Percentiles rank a stretch among this genome's conserved stretches.
These are phyloP conservation scores for Donacobius atricapilla DNA, from an alignment of 2,113 vertebrate genomes.

Conservation along the genomic window DNA sequence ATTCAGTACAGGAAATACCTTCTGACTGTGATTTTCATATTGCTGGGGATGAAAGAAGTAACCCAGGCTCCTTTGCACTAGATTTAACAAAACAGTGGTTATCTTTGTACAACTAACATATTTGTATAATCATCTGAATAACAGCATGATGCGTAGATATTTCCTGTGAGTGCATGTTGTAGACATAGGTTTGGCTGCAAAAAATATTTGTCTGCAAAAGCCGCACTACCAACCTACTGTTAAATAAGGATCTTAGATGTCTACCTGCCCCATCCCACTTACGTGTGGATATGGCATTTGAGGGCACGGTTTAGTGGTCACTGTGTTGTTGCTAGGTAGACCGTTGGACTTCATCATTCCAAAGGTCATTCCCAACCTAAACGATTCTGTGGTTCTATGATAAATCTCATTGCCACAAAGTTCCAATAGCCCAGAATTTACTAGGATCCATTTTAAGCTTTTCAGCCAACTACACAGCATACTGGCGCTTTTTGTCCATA, in stretches of 20 bases:
- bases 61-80: not conserved
- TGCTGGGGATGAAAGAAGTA: not conserved
- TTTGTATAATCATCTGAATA: not conserved
- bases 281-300: not conserved
- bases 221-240: not conserved
- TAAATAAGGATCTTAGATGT: not conserved
- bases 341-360: not conserved
- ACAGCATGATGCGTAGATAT: not conserved
- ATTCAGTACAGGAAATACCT: slow-evolving; percentile 8
- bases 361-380: not conserved
- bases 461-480: not conserved
- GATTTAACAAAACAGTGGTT: not conserved
- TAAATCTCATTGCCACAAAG: not conserved
- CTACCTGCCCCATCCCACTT: not conserved
- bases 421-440: not conserved
- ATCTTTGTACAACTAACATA: not conserved
- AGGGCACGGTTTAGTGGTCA: not conserved
- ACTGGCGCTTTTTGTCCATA: not conserved
- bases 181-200: not conserved
- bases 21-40: not conserved
- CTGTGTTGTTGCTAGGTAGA: not conserved
- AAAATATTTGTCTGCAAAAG: not conserved
- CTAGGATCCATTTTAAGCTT: not conserved
- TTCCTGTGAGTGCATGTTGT: not conserved
- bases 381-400: not conserved